Conservation (phyloP, 2,888 invertebrate genomes). For the Linyphia triangularis region DNA sequence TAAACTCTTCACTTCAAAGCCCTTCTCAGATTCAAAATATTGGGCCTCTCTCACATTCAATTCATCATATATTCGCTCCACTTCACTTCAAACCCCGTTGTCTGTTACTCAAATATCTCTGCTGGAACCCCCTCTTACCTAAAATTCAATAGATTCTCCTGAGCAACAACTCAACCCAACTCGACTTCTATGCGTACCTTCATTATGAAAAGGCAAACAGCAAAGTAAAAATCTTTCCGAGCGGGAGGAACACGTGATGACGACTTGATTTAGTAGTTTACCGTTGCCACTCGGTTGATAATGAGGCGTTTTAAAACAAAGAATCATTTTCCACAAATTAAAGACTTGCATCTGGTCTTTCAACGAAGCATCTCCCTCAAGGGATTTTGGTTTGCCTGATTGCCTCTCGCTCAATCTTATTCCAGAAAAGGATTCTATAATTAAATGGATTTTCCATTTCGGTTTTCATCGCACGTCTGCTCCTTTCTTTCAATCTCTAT, state of each 20-base stretch:
- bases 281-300: neutral
- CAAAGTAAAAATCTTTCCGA: neutral
- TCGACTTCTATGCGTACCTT: constrained; percentile 12
- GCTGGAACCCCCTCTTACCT: neutral
- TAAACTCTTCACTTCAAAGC: neutral
- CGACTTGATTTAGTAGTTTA: constrained; percentile 19
- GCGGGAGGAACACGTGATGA: constrained; percentile 11
- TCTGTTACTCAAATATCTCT: constrained; percentile 6
- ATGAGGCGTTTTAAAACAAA: constrained; percentile 57
- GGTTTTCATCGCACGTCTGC: constrained; percentile 31
- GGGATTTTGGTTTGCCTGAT: neutral
- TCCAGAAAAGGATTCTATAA: constrained; percentile 2
- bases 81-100: neutral
- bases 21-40: neutral
- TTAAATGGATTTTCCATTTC: constrained; percentile 56
- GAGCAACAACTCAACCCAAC: neutral
- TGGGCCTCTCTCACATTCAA: constrained; percentile 8
- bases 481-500: neutral
- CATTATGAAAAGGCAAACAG: constrained; percentile 35
- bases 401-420: neutral
- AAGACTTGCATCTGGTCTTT: neutral
- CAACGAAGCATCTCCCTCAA: neutral
- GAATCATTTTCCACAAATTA: constrained; percentile 43
- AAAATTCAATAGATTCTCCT: constrained; percentile 15
- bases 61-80: neutral